These are phyloP conservation scores for Clepsis dumicolana DNA, from an alignment of 2,888 invertebrate species.

Conservation along the genomic window DNA sequence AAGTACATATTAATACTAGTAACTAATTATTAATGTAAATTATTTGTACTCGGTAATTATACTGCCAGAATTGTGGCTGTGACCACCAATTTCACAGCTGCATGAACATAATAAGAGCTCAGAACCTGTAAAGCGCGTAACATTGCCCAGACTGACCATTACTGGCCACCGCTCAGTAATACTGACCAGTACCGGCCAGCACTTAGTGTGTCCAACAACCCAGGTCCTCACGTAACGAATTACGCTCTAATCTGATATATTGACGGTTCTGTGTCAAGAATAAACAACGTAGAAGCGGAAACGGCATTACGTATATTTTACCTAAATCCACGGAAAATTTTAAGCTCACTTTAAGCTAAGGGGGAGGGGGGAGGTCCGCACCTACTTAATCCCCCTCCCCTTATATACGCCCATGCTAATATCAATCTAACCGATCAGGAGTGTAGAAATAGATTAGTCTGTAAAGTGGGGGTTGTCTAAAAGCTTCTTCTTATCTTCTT, in stretches of 20 bases:
- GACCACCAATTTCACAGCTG: conserved; percentile 30
- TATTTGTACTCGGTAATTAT: too few relatives aligned
- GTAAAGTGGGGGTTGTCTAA: too few relatives aligned
- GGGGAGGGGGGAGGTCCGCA: too few relatives aligned
- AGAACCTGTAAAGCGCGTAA: conserved; percentile 22
- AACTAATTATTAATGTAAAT: too few relatives aligned
- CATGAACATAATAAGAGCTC: conserved; percentile 22
- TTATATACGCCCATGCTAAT: too few relatives aligned
- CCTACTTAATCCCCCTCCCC: too few relatives aligned
- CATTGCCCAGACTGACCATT: neutral
- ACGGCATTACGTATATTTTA: neutral
- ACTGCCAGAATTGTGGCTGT: neutral
- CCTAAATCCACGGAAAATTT: too few relatives aligned
- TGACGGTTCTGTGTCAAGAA: conserved; percentile 29
- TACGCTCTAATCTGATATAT: conserved; percentile 40
- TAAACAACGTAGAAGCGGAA: conserved; percentile 1
- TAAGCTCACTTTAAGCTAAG: too few relatives aligned
- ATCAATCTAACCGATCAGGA: too few relatives aligned
- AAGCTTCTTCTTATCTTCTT: too few relatives aligned
- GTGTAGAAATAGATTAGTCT: too few relatives aligned
- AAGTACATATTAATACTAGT: too few relatives aligned
- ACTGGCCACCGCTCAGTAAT: neutral
- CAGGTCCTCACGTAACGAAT: conserved; percentile 39
- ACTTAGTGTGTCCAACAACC: conserved; percentile 33
- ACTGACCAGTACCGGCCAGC: neutral